Percentiles rank a stretch among this genome's conserved stretches.
Conservation (phyloP, 2,797 vertebrate species). For the Malacoraja senta region DNA sequence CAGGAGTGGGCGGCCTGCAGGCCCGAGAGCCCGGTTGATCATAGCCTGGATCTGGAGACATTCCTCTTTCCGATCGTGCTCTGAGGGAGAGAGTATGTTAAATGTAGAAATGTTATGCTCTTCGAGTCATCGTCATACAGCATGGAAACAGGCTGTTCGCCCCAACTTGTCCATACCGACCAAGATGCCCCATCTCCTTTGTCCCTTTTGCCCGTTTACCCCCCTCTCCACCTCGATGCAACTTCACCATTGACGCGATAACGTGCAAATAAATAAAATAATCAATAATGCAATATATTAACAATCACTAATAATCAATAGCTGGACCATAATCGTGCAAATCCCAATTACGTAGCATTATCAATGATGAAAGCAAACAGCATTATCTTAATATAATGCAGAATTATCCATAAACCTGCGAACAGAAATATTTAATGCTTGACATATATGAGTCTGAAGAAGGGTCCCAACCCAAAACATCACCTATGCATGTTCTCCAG, state of each 20-base stretch:
- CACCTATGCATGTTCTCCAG: too few species aligned
- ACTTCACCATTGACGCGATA: too few species aligned
- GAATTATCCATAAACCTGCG: too few species aligned
- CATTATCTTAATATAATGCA: too few species aligned
- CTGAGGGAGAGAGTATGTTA: constrained; percentile 42
- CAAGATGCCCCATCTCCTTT: neutral
- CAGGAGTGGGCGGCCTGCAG: constrained; percentile 69
- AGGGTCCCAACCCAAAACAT: too few species aligned
- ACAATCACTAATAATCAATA: too few species aligned
- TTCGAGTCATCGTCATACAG: neutral
- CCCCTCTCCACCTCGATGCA: too few species aligned
- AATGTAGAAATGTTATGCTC: constrained; percentile 14
- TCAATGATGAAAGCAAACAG: neutral
- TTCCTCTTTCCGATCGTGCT: constrained; percentile 63
- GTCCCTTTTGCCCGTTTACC: neutral
- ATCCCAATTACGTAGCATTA: neutral
- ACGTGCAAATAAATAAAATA: too few species aligned
- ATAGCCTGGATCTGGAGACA: constrained; percentile 70
- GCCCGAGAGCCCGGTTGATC: constrained; percentile 61
- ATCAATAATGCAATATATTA: too few species aligned
- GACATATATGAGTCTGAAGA: too few species aligned
- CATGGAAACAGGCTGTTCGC: neutral
- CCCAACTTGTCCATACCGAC: neutral
- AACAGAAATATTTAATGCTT: too few species aligned
- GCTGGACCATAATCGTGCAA: too few species aligned